Percentiles rank a stretch among this genome's conserved stretches.
These are phyloP conservation scores for Drosophila yakuba DNA, from an alignment of 1,140 invertebrate species.

Conservation along the genomic window DNA sequence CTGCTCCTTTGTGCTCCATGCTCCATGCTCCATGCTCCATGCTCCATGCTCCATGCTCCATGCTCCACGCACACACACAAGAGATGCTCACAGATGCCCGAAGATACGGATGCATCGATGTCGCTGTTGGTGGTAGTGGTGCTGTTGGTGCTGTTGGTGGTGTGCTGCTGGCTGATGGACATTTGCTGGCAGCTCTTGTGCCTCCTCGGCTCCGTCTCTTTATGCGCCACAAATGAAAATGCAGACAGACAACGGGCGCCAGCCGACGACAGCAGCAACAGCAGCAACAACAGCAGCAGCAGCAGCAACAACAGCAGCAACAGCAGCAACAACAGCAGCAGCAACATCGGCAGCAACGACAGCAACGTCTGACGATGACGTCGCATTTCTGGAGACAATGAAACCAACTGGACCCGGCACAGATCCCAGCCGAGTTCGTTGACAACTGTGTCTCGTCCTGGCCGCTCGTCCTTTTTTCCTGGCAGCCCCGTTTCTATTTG, in stretches of 20 bases:
- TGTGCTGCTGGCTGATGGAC: conserved; percentile 59
- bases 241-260: conserved; percentile 81
- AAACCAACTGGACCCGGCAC: conserved; percentile 67
- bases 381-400: conserved; percentile 80
- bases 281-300: conserved; percentile 18
- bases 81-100: conserved; percentile 16
- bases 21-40: conserved; percentile 26
- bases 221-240: conserved; percentile 82
- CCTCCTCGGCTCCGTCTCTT: conserved; percentile 64
- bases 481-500: conserved; percentile 25
- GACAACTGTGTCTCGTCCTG: conserved; percentile 49
- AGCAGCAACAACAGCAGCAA: conserved; percentile 10
- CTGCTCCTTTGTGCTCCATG: conserved; percentile 54
- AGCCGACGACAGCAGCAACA: conserved; percentile 43
- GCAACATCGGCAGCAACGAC: conserved; percentile 29
- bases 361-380: conserved; percentile 74
- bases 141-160: background rate
- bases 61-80: conserved; percentile 9
- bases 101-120: conserved; percentile 29
- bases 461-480: background rate
- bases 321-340: background rate
- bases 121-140: conserved; percentile 35
- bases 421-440: conserved; percentile 67
- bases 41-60: conserved; percentile 36
- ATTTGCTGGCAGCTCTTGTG: conserved; percentile 79